Evolutionary conservation across 2,113 vertebrate species (phyloP), one percentile per base, ranked within the genome.

Genomic region (Stegostoma tigrinum): DNA sequence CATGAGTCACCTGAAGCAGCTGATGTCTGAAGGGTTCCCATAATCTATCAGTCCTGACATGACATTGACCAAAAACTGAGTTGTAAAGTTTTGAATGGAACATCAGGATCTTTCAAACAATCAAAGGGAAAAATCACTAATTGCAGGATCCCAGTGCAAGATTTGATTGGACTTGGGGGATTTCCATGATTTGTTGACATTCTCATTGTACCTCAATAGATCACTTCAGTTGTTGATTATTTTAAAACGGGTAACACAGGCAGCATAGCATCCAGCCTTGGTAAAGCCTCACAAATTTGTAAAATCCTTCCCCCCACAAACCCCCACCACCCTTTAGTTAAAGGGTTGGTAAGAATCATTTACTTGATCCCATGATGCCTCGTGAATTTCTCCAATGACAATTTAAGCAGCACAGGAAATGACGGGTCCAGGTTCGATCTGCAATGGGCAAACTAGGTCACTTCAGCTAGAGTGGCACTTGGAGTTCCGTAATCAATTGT

Each of bases 161-260:
- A 38, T 66, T 34, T 93, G 61, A 66, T 66, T 67, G 7, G 17
- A 17, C 61, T 66, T 34, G 5, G 34, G 48, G 34, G 30, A 19
- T 34, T 66, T 1, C 2, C 34, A 21, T n/a, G 64, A 61, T n/a
- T 66, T 61, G 64, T 55, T 15, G 87, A 64, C 15, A 90, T 91
- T 61, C 52, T 34, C 45, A 55, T 30, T 30, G 14, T 61, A 90
- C 30, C 87, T 55, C 61, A 93, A 93, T 45, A 83, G 34, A 91
- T 64, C 34, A 90, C 87, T 90, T 90, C 52, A 64, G 27, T 64
- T 64, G 52, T 90, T 64, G 87, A 90, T 91, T 93, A 38, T n/a
- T 93, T 93, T 93, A 66, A 93, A 93, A 66, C 17, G 61, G 61
- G 61, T 67, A 66, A 93, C 61, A 67, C n/a, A 45, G 48, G 12